Percentiles rank a stretch among this genome's conserved stretches.
phyloP scores from a whole-genome alignment of 2,888 invertebrate species.

The Ormia ochracea region DNA sequence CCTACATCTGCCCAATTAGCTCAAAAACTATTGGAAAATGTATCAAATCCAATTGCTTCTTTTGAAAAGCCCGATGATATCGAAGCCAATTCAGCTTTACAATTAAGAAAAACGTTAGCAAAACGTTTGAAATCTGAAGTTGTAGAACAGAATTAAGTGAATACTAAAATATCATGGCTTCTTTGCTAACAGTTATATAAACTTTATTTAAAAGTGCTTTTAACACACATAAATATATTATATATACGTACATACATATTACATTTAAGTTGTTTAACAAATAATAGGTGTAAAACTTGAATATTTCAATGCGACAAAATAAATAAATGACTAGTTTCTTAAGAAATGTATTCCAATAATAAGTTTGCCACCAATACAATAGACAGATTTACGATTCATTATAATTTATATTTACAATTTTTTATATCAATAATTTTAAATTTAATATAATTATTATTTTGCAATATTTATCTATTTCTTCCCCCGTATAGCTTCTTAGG shows the following conservation, averaged over 20 bases:
- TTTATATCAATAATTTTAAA: no score
- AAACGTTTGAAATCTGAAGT: conserved; percentile 91
- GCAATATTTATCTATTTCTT: no score
- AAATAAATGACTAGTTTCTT: conserved; percentile 56
- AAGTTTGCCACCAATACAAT: no score
- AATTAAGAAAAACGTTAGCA: conserved; percentile 89
- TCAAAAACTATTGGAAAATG: conserved; percentile 80
- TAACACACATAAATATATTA: conserved; percentile 17
- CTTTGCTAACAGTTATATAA: conserved; percentile 22
- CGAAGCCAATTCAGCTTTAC: conserved; percentile 79
- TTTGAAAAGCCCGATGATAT: conserved; percentile 51
- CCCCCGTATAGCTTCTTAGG: no score
- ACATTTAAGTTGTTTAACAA: conserved; percentile 27
- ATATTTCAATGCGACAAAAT: conserved; percentile 12
- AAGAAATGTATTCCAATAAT: conserved; percentile 9
- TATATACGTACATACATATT: background rate
- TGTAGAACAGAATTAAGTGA: conserved; percentile 78
- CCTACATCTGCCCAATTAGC: conserved; percentile 88
- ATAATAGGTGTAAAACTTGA: conserved; percentile 6
- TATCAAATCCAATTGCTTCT: conserved; percentile 70
- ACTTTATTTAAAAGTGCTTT: conserved; percentile 49
- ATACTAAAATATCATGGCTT: background rate
- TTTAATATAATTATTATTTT: no score
- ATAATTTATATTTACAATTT: no score
- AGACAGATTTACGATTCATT: no score